A percentile compares a stretch with the other conserved stretches of the same genome.
phyloP scores from a whole-genome alignment of 2,888 invertebrate species.

The Drosophila flavopinicola region DNA sequence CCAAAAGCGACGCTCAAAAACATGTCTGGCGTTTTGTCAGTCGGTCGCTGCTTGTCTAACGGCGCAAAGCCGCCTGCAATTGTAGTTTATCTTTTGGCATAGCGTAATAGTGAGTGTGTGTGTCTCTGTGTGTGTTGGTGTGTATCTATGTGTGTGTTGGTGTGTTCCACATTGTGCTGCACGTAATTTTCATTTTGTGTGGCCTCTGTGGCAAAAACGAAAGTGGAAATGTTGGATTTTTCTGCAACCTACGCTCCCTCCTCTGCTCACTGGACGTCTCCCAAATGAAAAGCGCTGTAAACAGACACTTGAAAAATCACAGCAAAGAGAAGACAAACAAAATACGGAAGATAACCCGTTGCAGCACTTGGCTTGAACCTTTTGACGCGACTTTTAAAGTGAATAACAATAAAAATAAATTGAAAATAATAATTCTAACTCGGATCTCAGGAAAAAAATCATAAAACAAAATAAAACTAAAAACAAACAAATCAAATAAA shows the following conservation, averaged over 20 bases:
- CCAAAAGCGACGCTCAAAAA: slow-evolving; percentile 21
- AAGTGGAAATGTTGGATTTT: slow-evolving; percentile 74
- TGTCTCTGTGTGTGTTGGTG: slow-evolving; percentile 22
- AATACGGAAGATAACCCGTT: slow-evolving; percentile 51
- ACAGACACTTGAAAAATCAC: slow-evolving; percentile 24
- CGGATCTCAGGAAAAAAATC: no score
- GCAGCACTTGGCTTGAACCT: slow-evolving; percentile 6
- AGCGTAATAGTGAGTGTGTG: slow-evolving; percentile 43
- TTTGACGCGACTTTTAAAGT: slow-evolving; percentile 15
- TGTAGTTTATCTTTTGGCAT: slow-evolving; percentile 32
- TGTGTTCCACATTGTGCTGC: slow-evolving; percentile 63
- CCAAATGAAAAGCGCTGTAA: slow-evolving; percentile 32
- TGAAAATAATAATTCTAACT: neutral
- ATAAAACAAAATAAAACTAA: slow-evolving; percentile 3
- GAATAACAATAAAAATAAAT: slow-evolving; percentile 7
- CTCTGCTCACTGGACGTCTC: slow-evolving; percentile 9
- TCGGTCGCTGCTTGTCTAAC: slow-evolving; percentile 23
- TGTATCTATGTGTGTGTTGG: slow-evolving; percentile 22
- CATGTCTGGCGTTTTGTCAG: slow-evolving; percentile 10
- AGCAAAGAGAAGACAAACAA: slow-evolving; percentile 17
- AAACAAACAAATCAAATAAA: neutral
- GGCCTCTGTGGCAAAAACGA: slow-evolving; percentile 60
- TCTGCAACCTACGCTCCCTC: slow-evolving; percentile 14
- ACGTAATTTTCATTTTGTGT: slow-evolving; percentile 67
- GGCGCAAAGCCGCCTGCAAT: slow-evolving; percentile 33